phyloP scores from a whole-genome alignment of 2,113 vertebrate species.

The Anhinga rufa region DNA sequence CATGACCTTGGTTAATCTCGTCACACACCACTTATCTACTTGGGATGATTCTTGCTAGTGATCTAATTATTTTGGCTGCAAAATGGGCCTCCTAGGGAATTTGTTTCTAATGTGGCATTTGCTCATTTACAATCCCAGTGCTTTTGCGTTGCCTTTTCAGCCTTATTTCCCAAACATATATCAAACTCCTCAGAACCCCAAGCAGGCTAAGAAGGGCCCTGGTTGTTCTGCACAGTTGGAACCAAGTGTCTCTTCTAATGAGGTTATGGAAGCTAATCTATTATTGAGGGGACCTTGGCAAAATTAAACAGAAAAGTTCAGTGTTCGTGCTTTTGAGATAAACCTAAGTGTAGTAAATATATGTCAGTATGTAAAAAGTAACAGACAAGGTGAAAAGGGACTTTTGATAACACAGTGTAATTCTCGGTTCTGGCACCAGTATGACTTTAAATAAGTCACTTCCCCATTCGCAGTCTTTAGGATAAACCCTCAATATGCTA shows the following conservation, averaged over 20 bases:
- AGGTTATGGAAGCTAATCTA: not conserved
- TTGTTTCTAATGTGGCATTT: not conserved
- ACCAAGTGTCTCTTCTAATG: not conserved
- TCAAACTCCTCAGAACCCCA: not conserved
- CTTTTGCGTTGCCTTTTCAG: not conserved
- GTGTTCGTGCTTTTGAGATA: not conserved
- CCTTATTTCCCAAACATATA: not conserved
- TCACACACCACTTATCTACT: not conserved
- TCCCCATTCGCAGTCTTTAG: not conserved
- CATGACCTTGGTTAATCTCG: not conserved
- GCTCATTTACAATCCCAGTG: not conserved
- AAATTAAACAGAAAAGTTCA: not conserved
- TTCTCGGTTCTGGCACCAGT: not conserved
- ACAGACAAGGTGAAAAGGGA: not conserved
- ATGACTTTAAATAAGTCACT: not conserved
- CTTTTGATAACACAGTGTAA: not conserved
- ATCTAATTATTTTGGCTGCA: slow-evolving; percentile 5
- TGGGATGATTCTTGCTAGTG: not conserved
- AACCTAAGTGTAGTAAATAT: not conserved
- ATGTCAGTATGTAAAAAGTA: not conserved
- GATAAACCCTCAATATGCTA: not conserved
- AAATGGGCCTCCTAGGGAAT: not conserved
- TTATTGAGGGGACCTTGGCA: not conserved
- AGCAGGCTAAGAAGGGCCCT: not conserved
- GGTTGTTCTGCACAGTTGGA: not conserved